A percentile compares a stretch with the other conserved stretches of the same genome.
phyloP scores from a whole-genome alignment of 2,888 invertebrate species.

The Scrobipalpa costella region DNA sequence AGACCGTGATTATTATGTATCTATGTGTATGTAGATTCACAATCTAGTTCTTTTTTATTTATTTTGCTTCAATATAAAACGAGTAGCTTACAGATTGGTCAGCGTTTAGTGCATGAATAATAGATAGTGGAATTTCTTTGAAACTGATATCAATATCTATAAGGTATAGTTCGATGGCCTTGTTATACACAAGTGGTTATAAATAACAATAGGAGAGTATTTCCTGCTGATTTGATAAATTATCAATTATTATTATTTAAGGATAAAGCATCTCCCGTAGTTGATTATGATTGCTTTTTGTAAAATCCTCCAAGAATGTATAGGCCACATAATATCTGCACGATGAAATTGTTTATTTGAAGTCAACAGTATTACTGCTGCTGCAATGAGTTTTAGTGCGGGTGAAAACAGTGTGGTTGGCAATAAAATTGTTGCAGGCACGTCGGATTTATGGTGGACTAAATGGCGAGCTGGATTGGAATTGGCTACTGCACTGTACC shows the following conservation, averaged over 20 bases:
- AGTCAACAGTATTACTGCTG: background rate
- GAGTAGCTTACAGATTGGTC: background rate
- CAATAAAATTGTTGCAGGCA: slow-evolving; percentile 40
- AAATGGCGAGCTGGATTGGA: slow-evolving; percentile 15
- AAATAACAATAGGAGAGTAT: background rate
- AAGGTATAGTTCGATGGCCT: background rate
- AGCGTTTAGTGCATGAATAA: background rate
- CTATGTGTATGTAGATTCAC: too few species aligned
- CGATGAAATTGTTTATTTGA: background rate
- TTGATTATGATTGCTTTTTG: too few species aligned
- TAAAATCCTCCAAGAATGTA: too few species aligned
- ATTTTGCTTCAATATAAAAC: background rate
- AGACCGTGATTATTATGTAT: too few species aligned
- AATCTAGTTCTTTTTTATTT: too few species aligned
- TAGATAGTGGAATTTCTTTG: background rate
- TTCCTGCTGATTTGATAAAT: background rate
- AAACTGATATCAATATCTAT: background rate
- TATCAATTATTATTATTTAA: too few species aligned
- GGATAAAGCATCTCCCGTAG: too few species aligned
- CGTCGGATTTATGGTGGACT: slow-evolving; percentile 31
- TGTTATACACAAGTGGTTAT: background rate
- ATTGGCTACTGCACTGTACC: slow-evolving; percentile 4
- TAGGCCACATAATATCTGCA: background rate
- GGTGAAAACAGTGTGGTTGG: slow-evolving; percentile 40
- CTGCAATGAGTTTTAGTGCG: slow-evolving; percentile 32